Evolutionary conservation across 2,113 vertebrate genomes (phyloP), one percentile per base, ranked within the genome.

Genomic region (Tragelaphus buxtoni): DNA sequence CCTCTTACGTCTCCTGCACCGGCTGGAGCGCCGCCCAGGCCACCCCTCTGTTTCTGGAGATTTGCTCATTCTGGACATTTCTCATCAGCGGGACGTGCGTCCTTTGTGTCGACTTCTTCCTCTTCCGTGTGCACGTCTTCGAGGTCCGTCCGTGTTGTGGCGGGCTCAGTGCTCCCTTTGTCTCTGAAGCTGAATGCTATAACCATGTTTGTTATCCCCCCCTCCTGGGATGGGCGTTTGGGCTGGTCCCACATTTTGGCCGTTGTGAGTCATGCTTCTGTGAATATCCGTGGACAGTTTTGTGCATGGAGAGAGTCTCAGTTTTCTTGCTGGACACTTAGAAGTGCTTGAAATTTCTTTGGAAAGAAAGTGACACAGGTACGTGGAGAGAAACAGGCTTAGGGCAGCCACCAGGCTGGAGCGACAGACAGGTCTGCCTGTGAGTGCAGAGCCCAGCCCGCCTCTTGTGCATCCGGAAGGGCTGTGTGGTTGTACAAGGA

Each of bases 81-180:
- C 8, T 0, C 1, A 1, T 9, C 35, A 28, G 14, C 2, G 32
- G 49, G 7, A 2, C 1, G 1, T 1, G 9, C 9, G n/a, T 13
- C 8, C 45, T 83, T 14, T 1, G 58, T 22, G 58, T 2, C 5
- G 49, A 42, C 22, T 24, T 32, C 24, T 26, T 3, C 51, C 20
- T 0, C 49, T 20, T 7, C 9, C 2, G 8, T 2, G 35, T 3
- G 17, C 14, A 1, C 0, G 32, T 86, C 45, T 17, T 51, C 18
- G 6, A 11, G 5, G 16, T 9, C 10, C 24, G 0, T 0, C 39
- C 60, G 5, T 4, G 3, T 0, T 13, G 39, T 2, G 2, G 24
- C 1, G 1, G 20, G 2, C 1, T 20, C 5, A 2, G 47, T 0
- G 5, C 18, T 4, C 42, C 39, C 7, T 18, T 16, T 10, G 30